Conservation (phyloP, 2,797 vertebrate genomes). For the Anguilla megastoma region DNA sequence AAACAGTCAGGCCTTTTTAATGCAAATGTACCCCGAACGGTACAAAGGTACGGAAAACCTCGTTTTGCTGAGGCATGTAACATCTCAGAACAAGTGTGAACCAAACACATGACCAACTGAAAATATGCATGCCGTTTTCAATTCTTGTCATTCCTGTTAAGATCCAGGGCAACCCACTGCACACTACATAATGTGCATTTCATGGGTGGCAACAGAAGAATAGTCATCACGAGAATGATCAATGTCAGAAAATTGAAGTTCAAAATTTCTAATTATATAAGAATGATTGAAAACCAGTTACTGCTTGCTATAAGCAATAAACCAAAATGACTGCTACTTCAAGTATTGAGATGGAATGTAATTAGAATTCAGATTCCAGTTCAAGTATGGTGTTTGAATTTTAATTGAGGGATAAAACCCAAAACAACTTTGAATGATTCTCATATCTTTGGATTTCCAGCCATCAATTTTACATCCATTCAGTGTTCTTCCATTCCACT, state of each 20-base stretch:
- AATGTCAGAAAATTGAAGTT: background rate
- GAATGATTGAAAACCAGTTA: background rate
- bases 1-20: no score
- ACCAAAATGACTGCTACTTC: background rate
- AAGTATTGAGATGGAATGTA: background rate
- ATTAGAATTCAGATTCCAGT: background rate
- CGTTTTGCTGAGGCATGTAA: background rate
- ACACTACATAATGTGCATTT: background rate
- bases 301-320: background rate
- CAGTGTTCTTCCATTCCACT: background rate
- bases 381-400: background rate
- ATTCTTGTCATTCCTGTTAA: background rate
- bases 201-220: background rate
- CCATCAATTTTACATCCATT: background rate
- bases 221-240: background rate
- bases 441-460: background rate
- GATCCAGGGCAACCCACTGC: background rate
- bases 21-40: no score
- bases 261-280: background rate
- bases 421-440: background rate
- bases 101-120: background rate
- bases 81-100: background rate
- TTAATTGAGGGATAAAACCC: background rate
- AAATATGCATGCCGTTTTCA: background rate
- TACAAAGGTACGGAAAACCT: no score